These are phyloP conservation scores for Orthosia gothica DNA, from an alignment of 2,888 invertebrate genomes.

Conservation along the genomic window DNA sequence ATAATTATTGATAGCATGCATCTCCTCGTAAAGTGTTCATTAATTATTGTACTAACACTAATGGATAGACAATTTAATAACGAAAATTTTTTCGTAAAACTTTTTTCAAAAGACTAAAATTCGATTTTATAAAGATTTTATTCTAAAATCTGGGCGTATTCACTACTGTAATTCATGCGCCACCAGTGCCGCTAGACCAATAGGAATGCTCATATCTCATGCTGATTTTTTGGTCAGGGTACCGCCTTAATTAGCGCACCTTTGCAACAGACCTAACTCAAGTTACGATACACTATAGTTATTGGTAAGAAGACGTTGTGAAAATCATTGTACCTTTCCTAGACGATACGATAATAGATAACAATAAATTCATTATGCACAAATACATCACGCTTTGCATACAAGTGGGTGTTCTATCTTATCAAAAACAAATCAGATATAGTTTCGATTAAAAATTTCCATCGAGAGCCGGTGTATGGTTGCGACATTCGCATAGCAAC, in stretches of 20 bases:
- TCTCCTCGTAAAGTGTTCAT: too few relatives aligned
- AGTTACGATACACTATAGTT: conserved; percentile 31
- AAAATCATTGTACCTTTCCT: conserved; percentile 76
- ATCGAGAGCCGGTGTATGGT: conserved; percentile 71
- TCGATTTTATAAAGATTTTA: too few relatives aligned
- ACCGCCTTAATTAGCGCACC: conserved; percentile 29
- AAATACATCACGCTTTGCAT: conserved; percentile 83
- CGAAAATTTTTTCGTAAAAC: too few relatives aligned
- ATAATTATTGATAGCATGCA: too few relatives aligned
- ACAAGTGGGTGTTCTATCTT: conserved; percentile 84
- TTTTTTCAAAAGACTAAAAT: too few relatives aligned
- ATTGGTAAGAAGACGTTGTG: conserved; percentile 61
- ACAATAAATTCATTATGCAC: conserved; percentile 70
- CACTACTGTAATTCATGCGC: too few relatives aligned
- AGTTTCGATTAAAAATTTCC: conserved; percentile 85
- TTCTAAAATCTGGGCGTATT: too few relatives aligned
- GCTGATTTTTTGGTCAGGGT: too few relatives aligned
- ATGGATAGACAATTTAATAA: too few relatives aligned
- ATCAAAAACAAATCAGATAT: conserved; percentile 82
- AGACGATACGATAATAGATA: conserved; percentile 76
- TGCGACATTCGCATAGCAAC: conserved; percentile 71
- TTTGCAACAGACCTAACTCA: conserved; percentile 55
- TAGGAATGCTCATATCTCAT: too few relatives aligned
- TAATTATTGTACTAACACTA: too few relatives aligned
- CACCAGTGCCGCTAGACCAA: too few relatives aligned